Percentiles rank a stretch among this genome's conserved stretches.
phyloP scores from a whole-genome alignment of 2,888 invertebrate species.

The Cantharis flavilabris region DNA sequence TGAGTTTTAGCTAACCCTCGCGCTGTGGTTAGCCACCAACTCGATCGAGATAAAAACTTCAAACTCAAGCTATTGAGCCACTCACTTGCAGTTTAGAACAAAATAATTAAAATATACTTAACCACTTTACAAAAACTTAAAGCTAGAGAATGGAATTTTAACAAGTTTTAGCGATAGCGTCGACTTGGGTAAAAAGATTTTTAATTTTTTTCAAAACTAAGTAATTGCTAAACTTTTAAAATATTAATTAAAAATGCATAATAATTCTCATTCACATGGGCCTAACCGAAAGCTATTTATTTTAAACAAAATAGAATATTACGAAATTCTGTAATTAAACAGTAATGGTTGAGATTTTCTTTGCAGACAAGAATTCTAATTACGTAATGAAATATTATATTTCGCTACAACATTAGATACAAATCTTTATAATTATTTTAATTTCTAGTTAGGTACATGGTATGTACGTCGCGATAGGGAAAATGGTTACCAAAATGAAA shows the following conservation, averaged over 20 bases:
- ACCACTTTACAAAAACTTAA: conserved; percentile 23
- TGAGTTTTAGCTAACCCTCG: conserved; percentile 17
- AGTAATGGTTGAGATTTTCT: neutral
- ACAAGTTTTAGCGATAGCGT: conserved; percentile 24
- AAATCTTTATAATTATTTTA: neutral
- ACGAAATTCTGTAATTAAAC: neutral
- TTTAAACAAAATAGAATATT: neutral
- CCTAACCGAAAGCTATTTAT: neutral
- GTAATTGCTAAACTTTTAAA: neutral
- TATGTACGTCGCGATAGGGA: neutral
- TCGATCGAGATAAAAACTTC: conserved; percentile 28
- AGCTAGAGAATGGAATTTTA: conserved; percentile 24
- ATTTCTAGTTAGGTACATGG: neutral
- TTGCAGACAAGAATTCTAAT: conserved; percentile 7
- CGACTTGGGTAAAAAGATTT: neutral
- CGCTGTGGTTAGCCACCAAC: conserved; percentile 22
- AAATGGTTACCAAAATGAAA: neutral
- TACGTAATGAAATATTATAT: conserved; percentile 2
- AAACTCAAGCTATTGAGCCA: conserved; percentile 21
- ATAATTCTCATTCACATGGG: neutral
- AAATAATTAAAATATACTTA: conserved; percentile 30
- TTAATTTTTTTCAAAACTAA: neutral
- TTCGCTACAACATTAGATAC: neutral
- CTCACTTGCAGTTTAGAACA: conserved; percentile 29
- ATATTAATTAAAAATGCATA: neutral